Evolutionary conservation across 2,797 vertebrate genomes (phyloP).

Genomic region (Lutjanus campechanus): DNA sequence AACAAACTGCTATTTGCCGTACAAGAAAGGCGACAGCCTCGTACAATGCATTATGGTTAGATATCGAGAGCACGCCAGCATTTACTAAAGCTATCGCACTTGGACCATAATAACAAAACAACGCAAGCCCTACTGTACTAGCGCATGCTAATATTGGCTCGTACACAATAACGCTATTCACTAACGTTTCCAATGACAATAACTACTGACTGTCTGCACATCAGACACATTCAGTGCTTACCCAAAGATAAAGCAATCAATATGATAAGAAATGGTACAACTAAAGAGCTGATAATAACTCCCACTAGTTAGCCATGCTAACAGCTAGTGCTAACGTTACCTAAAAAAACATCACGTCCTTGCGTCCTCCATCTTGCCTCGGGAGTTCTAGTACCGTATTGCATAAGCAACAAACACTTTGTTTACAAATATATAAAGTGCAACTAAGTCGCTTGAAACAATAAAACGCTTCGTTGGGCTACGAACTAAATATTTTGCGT

Average conservation of each 20-base stretch:
- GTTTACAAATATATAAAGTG: constrained; percentile 83
- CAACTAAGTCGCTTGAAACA: constrained; percentile 35
- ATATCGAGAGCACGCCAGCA: constrained; percentile 16
- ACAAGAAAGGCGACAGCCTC: not conserved
- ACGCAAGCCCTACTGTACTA: constrained; percentile 75
- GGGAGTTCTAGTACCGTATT: constrained; percentile 87
- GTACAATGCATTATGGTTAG: not conserved
- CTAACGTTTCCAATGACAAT: not conserved
- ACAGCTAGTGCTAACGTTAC: constrained; percentile 76
- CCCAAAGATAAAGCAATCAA: accelerated
- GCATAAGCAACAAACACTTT: constrained; percentile 86
- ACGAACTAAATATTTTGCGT: constrained; percentile 38
- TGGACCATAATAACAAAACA: constrained; percentile 81
- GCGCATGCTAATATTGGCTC: constrained; percentile 74
- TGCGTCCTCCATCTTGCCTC: constrained; percentile 94
- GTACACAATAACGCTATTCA: constrained; percentile 47
- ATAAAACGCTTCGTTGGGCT: not conserved
- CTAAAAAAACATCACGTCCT: constrained; percentile 87
- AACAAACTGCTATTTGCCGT: not conserved
- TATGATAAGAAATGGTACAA: not conserved
- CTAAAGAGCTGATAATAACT: constrained; percentile 38
- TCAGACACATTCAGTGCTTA: not conserved
- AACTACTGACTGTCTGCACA: accelerated
- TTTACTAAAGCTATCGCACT: constrained; percentile 31
- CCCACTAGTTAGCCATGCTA: constrained; percentile 68